A percentile compares a stretch with the other conserved stretches of the same genome.
phyloP scores from a whole-genome alignment of 2,888 invertebrate species.

The Micropterix aruncella region DNA sequence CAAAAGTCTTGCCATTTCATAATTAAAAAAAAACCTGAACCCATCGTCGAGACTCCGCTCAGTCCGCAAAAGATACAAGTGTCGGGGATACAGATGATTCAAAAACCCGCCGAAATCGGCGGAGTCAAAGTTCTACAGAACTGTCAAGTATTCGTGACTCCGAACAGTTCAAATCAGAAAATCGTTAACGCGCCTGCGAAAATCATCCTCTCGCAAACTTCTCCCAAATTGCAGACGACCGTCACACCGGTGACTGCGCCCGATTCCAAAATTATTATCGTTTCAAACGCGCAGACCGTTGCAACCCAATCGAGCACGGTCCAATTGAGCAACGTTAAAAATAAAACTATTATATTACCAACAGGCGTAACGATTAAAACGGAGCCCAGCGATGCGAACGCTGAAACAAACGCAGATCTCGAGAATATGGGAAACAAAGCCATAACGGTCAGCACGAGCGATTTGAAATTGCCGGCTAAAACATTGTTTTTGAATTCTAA shows the following conservation, averaged over 20 bases:
- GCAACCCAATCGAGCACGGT: conserved; percentile 5
- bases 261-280: conserved; percentile 27
- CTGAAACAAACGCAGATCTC: background rate
- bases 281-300: conserved; percentile 18
- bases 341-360: conserved; percentile 5
- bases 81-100: conserved; percentile 30
- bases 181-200: conserved; percentile 24
- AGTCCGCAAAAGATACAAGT: conserved; percentile 21
- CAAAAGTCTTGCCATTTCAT: conserved; percentile 29
- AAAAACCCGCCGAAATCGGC: conserved; percentile 23
- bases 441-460: conserved; percentile 34
- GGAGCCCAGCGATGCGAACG: background rate
- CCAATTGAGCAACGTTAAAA: conserved; percentile 8
- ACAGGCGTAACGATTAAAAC: background rate
- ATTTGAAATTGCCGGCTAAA: conserved; percentile 35
- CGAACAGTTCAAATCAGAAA: conserved; percentile 23
- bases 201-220: conserved; percentile 31
- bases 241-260: conserved; percentile 18
- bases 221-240: conserved; percentile 20
- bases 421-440: conserved; percentile 13
- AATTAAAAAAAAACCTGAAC: conserved; percentile 26
- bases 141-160: conserved; percentile 27
- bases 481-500: conserved; percentile 34
- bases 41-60: conserved; percentile 17
- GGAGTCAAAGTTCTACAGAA: conserved; percentile 29